A percentile compares a stretch with the other conserved stretches of the same genome.
Conservation (phyloP, 2,888 invertebrate species). For the Clivina fossor region DNA sequence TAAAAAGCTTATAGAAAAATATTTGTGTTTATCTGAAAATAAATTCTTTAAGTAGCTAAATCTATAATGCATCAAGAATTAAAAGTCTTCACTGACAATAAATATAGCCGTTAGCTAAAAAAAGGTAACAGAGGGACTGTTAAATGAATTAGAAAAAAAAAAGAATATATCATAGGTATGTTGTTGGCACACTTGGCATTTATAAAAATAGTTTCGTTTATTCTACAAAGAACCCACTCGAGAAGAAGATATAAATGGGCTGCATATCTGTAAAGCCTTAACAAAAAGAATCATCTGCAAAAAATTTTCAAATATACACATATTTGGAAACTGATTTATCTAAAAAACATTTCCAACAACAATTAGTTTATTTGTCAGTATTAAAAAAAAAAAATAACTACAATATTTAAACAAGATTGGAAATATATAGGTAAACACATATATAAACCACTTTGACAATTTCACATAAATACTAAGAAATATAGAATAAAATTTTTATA, state of each 20-base stretch:
- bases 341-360: not conserved
- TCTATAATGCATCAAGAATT: conserved; percentile 1
- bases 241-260: not conserved
- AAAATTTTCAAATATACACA: too few relatives aligned
- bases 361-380: too few relatives aligned
- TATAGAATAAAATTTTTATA: too few relatives aligned
- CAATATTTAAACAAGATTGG: too few relatives aligned
- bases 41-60: not conserved
- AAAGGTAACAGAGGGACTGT: not conserved
- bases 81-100: conserved; percentile 1
- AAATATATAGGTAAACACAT: too few relatives aligned
- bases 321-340: not conserved
- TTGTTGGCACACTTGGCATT: not conserved
- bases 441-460: too few relatives aligned
- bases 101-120: not conserved
- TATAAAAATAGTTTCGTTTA: not conserved
- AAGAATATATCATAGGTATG: not conserved
- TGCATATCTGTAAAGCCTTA: too few relatives aligned
- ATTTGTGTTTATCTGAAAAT: not conserved
- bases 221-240: not conserved
- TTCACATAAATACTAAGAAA: too few relatives aligned
- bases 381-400: too few relatives aligned
- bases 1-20: not conserved
- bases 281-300: too few relatives aligned
- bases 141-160: not conserved